phyloP scores from a whole-genome alignment of 2,113 vertebrate species.

The Trematomus loennbergii region DNA sequence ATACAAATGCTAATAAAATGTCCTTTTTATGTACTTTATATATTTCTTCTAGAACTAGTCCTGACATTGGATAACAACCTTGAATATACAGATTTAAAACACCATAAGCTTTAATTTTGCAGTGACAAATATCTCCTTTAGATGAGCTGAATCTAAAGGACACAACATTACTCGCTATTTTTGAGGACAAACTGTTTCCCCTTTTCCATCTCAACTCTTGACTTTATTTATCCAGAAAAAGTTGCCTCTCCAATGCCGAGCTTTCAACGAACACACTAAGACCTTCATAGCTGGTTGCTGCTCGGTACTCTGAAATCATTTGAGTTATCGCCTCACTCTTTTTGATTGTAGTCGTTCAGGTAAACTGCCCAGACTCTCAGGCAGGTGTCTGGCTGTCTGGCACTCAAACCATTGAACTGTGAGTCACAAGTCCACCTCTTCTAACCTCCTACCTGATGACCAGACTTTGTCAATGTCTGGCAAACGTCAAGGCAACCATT shows the following conservation, averaged over 20 bases:
- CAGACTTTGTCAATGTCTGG: slow-evolving; percentile 24
- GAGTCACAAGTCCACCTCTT: slow-evolving; percentile 6
- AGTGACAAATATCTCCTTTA: no score
- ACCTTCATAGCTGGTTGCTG: neutral
- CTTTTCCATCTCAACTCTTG: neutral
- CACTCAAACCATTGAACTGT: neutral
- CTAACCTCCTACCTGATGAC: slow-evolving; percentile 3
- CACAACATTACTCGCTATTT: neutral
- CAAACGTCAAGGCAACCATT: slow-evolving; percentile 23
- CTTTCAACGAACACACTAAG: neutral
- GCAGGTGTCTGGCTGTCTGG: slow-evolving; percentile 16
- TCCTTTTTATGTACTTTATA: no score
- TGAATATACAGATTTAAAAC: neutral
- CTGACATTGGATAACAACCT: neutral
- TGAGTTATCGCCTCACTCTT: neutral
- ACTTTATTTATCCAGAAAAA: neutral
- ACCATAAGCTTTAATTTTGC: no score
- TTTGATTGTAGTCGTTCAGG: slow-evolving; percentile 3
- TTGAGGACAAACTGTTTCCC: neutral
- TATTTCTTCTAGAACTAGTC: neutral
- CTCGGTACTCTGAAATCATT: neutral
- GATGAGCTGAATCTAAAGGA: no score
- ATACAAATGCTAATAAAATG: no score
- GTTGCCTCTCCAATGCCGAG: neutral
- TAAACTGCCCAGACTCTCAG: neutral